phyloP scores from a whole-genome alignment of 2,797 vertebrate species.

The Tinamus major region DNA sequence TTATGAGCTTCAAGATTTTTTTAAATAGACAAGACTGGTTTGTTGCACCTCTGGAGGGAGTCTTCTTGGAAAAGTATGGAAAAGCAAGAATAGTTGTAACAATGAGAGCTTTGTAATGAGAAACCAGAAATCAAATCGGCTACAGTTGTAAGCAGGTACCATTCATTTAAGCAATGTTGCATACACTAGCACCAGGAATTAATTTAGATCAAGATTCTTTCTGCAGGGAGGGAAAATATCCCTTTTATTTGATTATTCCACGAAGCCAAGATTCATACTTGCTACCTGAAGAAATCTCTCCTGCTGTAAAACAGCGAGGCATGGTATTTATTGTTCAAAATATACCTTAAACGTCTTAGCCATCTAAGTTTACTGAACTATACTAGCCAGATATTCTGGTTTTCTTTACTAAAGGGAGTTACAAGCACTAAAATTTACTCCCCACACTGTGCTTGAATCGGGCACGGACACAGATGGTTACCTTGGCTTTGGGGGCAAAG shows the following conservation, averaged over 20 bases:
- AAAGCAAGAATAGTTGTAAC: background rate
- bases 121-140: conserved; percentile 16
- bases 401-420: background rate
- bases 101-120: background rate
- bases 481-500: conserved; percentile 48
- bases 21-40: background rate
- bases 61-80: background rate
- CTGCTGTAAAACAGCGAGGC: background rate
- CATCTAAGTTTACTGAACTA: background rate
- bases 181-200: conserved; percentile 33
- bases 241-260: background rate
- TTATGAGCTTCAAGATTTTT: background rate
- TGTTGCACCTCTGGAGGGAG: background rate
- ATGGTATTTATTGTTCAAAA: background rate
- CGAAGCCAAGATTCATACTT: background rate
- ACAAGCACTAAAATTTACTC: conserved; percentile 40
- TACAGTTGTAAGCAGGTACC: background rate
- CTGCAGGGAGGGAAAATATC: background rate
- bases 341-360: background rate
- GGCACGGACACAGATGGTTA: conserved; percentile 66
- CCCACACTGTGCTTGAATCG: conserved; percentile 29
- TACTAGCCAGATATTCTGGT: background rate
- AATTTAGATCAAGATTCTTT: conserved; percentile 8
- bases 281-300: background rate
- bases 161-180: background rate